Evolutionary conservation across 2,888 invertebrate genomes (phyloP).

Genomic region (Sinopyrophorus schimmeli): DNA sequence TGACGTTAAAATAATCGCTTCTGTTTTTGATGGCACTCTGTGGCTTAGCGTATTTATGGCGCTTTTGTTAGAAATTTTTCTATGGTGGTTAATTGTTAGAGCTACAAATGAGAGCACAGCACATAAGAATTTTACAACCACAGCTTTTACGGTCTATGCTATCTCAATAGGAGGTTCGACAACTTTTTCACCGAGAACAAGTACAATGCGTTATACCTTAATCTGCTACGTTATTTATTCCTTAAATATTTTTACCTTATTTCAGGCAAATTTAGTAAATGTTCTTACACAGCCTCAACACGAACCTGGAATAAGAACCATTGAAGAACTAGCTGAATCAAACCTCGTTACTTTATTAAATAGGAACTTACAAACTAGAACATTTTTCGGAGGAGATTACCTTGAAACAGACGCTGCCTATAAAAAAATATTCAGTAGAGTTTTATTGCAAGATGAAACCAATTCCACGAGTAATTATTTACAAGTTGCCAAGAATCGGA

Average conservation of each 20-base stretch:
- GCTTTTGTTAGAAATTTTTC: not conserved
- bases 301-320: not conserved
- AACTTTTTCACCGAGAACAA: not conserved
- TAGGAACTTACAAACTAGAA: too few species aligned
- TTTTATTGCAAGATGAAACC: too few species aligned
- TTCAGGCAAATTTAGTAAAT: not conserved
- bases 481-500: not conserved
- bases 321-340: conserved; percentile 1
- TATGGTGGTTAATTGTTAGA: conserved; percentile 1
- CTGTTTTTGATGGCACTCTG: not conserved
- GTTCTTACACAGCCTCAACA: not conserved
- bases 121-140: not conserved
- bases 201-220: not conserved
- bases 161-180: not conserved
- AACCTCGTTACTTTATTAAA: too few species aligned
- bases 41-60: not conserved
- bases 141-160: not conserved
- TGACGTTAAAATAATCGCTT: not conserved
- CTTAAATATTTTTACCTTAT: not conserved
- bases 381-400: too few species aligned
- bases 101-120: not conserved
- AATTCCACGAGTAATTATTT: too few species aligned
- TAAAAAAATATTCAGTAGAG: too few species aligned
- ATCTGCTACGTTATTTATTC: not conserved
- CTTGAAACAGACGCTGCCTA: too few species aligned